Conservation (phyloP, 2,888 invertebrate species). For the Cheilosia vernalis region DNA sequence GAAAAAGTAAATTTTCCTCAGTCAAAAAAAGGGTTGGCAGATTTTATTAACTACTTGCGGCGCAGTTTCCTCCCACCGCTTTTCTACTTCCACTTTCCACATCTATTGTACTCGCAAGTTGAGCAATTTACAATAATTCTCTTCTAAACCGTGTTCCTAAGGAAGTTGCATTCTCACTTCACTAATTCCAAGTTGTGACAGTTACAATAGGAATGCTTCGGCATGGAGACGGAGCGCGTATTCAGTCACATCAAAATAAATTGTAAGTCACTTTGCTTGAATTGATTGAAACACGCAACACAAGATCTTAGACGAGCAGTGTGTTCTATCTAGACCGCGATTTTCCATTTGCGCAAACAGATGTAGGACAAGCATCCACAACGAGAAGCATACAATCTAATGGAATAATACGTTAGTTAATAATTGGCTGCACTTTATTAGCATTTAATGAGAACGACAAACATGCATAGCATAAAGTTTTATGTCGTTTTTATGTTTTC, state of each 20-base stretch:
- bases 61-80: too few relatives aligned
- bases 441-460: constrained; percentile 13
- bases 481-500: background rate
- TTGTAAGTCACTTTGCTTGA: constrained; percentile 34
- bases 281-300: constrained; percentile 59
- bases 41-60: too few relatives aligned
- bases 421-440: constrained; percentile 7
- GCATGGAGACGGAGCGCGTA: background rate
- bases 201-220: constrained; percentile 45
- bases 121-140: background rate
- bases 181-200: constrained; percentile 49
- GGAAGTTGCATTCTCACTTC: constrained; percentile 39
- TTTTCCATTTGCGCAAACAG: constrained; percentile 11
- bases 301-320: constrained; percentile 21
- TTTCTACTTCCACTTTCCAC: background rate
- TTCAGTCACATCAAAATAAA: constrained; percentile 40
- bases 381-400: constrained; percentile 7
- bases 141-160: constrained; percentile 3
- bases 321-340: background rate
- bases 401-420: constrained; percentile 10
- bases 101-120: background rate
- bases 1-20: too few relatives aligned
- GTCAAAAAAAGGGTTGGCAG: too few relatives aligned
- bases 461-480: constrained; percentile 5
- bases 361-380: constrained; percentile 2